A percentile compares a stretch with the other conserved stretches of the same genome.
Evolutionary conservation across 2,113 vertebrate species (phyloP).

Genomic region (Melanocharis versteri): DNA sequence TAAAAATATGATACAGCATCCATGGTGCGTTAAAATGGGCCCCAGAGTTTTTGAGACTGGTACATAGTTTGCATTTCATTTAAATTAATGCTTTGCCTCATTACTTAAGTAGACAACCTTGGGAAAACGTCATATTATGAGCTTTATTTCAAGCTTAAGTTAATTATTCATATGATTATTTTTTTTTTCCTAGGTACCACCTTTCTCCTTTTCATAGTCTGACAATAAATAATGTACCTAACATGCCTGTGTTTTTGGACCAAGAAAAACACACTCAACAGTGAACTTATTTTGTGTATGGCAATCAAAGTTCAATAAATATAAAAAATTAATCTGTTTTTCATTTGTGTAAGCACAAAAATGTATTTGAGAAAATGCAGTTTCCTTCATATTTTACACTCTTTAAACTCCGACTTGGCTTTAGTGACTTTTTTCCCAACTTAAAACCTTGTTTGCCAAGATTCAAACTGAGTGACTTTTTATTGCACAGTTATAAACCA

Average conservation of each 20-base stretch:
- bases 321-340: slow-evolving; percentile 17
- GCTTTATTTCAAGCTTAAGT: neutral
- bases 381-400: slow-evolving; percentile 15
- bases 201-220: neutral
- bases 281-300: neutral
- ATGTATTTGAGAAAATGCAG: neutral
- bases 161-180: slow-evolving; percentile 16
- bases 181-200: slow-evolving; percentile 10
- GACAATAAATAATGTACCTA: neutral
- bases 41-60: neutral
- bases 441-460: slow-evolving; percentile 30
- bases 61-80: neutral
- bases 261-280: neutral
- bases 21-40: neutral
- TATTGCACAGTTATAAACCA: slow-evolving; percentile 34
- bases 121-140: neutral
- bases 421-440: neutral
- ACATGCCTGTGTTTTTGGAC: neutral
- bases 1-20: neutral
- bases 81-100: neutral
- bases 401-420: slow-evolving; percentile 39
- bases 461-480: slow-evolving; percentile 41
- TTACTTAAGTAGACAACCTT: neutral
- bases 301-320: neutral
- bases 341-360: slow-evolving; percentile 5